Percentiles rank a stretch among this genome's conserved stretches.
These are phyloP conservation scores for Patella pellucida DNA, from an alignment of 2,888 invertebrate genomes.

Conservation along the genomic window DNA sequence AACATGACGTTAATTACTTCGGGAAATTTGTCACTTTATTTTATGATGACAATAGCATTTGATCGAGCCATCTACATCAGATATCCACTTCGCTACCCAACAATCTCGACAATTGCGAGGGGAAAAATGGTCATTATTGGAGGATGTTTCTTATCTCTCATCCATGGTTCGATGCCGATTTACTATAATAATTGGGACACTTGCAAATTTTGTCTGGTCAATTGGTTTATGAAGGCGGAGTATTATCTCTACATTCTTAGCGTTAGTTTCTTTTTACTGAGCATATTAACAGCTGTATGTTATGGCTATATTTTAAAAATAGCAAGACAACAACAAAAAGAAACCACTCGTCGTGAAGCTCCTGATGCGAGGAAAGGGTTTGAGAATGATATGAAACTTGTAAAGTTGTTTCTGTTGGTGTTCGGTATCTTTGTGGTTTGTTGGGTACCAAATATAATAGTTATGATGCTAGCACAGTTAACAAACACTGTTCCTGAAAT, in stretches of 20 bases:
- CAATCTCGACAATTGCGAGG: not conserved
- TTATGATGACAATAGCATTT: slow-evolving; percentile 23
- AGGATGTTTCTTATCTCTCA: not conserved
- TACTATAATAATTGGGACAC: slow-evolving; percentile 14
- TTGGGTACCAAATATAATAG: slow-evolving; percentile 6
- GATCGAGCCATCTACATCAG: slow-evolving; percentile 23
- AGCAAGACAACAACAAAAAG: not conserved
- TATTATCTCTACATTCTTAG: not conserved
- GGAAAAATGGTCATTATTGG: not conserved
- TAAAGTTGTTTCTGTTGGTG: slow-evolving; percentile 16
- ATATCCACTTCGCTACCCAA: not conserved
- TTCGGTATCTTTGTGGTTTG: slow-evolving; percentile 15
- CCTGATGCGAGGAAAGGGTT: no score
- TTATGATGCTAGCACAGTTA: no score
- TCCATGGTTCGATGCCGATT: not conserved
- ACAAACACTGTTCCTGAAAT: no score
- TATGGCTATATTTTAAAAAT: slow-evolving; percentile 6
- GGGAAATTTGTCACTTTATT: slow-evolving; percentile 22
- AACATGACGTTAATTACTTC: slow-evolving; percentile 21
- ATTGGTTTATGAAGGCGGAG: not conserved
- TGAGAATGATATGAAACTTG: not conserved
- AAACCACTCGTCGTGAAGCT: not conserved
- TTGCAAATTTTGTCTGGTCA: not conserved
- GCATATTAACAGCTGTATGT: not conserved
- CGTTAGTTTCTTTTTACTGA: not conserved